phyloP scores from a whole-genome alignment of 2,888 invertebrate species.

The Sycophila texana region DNA sequence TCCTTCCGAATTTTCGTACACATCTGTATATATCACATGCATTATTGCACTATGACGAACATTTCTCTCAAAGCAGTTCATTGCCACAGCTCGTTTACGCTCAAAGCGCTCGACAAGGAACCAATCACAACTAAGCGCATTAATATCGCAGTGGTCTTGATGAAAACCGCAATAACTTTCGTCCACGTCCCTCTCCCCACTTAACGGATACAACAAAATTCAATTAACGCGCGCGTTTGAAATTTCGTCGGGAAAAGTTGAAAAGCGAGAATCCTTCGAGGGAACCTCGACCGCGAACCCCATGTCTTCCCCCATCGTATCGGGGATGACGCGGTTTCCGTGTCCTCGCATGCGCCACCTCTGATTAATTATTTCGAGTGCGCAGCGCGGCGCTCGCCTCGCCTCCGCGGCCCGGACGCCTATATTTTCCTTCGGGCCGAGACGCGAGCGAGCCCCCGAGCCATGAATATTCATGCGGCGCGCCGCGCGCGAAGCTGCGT shows the following conservation, averaged over 20 bases:
- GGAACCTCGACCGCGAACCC: not conserved
- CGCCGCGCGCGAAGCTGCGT: not conserved
- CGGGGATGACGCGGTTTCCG: slow-evolving; percentile 21
- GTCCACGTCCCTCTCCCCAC: not conserved
- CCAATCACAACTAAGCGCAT: not conserved
- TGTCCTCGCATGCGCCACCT: slow-evolving; percentile 62
- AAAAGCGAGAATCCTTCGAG: slow-evolving; percentile 30
- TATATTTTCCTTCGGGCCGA: not conserved
- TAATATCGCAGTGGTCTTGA: no score
- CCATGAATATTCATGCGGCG: slow-evolving; percentile 11
- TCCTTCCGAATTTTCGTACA: no score
- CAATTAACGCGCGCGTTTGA: not conserved
- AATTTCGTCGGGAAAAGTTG: slow-evolving; percentile 29
- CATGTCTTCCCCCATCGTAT: not conserved
- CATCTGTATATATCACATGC: no score
- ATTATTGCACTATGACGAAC: no score
- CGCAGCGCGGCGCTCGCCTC: not conserved
- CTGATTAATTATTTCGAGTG: slow-evolving; percentile 70
- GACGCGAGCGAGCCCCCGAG: not conserved
- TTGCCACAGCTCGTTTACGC: not conserved
- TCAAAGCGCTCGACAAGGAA: not conserved
- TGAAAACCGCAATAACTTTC: not conserved
- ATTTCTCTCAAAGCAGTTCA: not conserved
- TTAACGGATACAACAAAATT: not conserved
- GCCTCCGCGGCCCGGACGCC: not conserved